Evolutionary conservation across 2,113 vertebrate species (phyloP).

Genomic region (Phalacrocorax pelagicus): DNA sequence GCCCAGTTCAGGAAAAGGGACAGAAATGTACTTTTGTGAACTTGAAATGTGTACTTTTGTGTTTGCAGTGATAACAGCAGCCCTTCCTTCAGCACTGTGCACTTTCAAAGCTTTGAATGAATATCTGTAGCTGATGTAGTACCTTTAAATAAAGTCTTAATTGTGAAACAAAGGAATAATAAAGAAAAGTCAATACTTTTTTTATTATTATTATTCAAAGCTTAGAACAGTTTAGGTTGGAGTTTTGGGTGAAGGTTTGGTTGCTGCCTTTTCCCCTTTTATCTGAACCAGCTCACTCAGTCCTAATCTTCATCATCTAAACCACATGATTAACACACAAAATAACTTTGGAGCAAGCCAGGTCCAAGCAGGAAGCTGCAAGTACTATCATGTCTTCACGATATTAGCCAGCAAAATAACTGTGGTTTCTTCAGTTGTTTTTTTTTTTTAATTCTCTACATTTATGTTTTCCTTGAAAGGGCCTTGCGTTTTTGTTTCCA

Average conservation of each 20-base stretch:
- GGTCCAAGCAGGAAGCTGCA: conserved; percentile 69
- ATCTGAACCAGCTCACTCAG: conserved; percentile 62
- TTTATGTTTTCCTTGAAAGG: conserved; percentile 53
- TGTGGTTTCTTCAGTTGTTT: conserved; percentile 54
- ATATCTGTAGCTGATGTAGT: not conserved
- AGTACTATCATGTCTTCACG: conserved; percentile 62
- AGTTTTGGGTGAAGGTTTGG: conserved; percentile 21
- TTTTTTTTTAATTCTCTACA: not conserved
- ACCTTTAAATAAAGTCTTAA: conserved; percentile 30
- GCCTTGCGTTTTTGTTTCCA: not conserved
- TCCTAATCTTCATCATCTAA: conserved; percentile 71
- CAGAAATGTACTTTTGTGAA: not conserved
- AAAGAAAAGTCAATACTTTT: not conserved
- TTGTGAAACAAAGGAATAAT: conserved; percentile 58
- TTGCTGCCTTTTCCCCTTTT: conserved; percentile 50
- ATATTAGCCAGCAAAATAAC: conserved; percentile 63
- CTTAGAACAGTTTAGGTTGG: conserved; percentile 28
- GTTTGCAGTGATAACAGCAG: not conserved
- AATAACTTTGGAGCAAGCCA: conserved; percentile 66
- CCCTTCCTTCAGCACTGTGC: not conserved
- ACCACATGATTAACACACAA: conserved; percentile 72
- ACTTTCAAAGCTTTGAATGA: not conserved
- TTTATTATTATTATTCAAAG: conserved; percentile 9
- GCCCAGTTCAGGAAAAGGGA: not conserved
- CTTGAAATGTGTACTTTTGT: not conserved